Evolutionary conservation across 2,113 vertebrate genomes (phyloP).

Genomic region (Steatornis caripensis): DNA sequence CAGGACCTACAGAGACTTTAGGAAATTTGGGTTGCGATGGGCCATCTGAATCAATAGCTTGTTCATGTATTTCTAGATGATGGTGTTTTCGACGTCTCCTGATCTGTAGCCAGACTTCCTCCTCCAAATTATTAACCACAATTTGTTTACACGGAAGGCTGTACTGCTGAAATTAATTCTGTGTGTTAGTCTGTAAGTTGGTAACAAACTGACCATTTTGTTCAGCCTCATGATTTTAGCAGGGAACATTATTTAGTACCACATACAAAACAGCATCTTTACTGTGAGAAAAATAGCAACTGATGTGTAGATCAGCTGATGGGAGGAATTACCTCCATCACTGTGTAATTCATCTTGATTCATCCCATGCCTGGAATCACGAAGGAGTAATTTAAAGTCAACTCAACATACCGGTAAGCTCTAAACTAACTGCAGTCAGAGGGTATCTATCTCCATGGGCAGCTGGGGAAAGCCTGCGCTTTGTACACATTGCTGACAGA

Average conservation of each 20-base stretch:
- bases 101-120: neutral
- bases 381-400: neutral
- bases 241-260: neutral
- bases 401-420: neutral
- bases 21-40: neutral
- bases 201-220: conserved; percentile 11
- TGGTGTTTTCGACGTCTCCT: neutral
- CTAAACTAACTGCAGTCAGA: neutral
- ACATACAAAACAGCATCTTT: neutral
- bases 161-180: neutral
- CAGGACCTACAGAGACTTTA: neutral
- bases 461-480: neutral
- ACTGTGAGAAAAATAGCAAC: conserved; percentile 2
- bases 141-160: neutral
- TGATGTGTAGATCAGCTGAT: conserved; percentile 35
- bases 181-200: neutral
- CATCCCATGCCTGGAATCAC: neutral
- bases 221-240: conserved; percentile 21
- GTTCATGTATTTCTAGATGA: neutral
- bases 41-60: neutral
- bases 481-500: neutral
- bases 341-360: conserved; percentile 26
- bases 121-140: neutral
- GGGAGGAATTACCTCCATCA: conserved; percentile 22
- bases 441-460: neutral